Evolutionary conservation across 23 tunicate genomes (phyloP).

Genomic region (Pegea sp.): DNA sequence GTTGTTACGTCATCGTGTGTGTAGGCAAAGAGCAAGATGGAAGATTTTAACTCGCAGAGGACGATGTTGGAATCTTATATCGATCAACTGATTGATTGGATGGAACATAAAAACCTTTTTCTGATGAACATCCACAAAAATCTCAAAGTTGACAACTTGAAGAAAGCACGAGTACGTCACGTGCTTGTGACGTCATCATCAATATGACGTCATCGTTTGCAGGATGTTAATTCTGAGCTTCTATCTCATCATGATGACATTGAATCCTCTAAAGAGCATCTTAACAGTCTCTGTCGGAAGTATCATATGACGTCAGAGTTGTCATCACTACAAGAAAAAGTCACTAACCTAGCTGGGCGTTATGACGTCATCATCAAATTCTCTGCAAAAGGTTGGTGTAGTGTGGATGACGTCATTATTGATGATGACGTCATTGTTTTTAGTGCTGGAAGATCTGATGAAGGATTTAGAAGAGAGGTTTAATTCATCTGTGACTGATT

Average conservation of each 20-base stretch:
- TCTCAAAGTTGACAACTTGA: conserved; percentile 28
- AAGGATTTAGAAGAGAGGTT: conserved; percentile 26
- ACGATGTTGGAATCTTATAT: conserved; percentile 41
- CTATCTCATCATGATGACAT: conserved; percentile 64
- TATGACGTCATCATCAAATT: conserved; percentile 33
- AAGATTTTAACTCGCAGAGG: conserved; percentile 54
- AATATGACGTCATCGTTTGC: no score
- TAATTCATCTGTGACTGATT: conserved; percentile 30
- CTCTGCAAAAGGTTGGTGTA: conserved; percentile 24
- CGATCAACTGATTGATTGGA: conserved; percentile 41
- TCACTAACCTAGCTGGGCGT: conserved; percentile 12
- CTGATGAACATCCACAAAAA: conserved; percentile 14
- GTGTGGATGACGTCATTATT: no score
- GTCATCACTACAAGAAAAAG: conserved; percentile 25
- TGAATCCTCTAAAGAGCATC: conserved; percentile 76
- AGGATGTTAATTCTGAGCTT: conserved; percentile 51
- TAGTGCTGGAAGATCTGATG: conserved; percentile 31
- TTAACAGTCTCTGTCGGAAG: conserved; percentile 65
- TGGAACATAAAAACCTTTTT: conserved; percentile 30
- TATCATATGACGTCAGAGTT: conserved; percentile 57
- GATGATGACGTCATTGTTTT: no score
- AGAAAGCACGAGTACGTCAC: conserved; percentile 56
- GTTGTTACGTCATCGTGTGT: neutral
- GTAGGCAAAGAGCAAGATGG: conserved; percentile 36
- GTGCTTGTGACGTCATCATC: no score